Conservation (phyloP, 1,140 invertebrate species). For the Caenorhabditis tropicalis region DNA sequence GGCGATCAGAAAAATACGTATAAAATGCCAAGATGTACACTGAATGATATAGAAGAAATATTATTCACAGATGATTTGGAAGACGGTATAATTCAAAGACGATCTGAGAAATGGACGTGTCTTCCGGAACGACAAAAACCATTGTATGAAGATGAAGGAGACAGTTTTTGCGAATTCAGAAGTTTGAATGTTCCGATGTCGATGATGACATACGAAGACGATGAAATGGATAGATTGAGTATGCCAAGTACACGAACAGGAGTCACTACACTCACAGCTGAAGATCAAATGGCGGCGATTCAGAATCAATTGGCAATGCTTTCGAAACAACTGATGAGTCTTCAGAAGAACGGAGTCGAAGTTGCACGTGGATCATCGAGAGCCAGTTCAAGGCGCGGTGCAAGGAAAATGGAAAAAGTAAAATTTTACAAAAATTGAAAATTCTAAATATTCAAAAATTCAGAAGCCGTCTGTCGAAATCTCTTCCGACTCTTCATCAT, state of each 20-base stretch:
- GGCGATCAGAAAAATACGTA: not conserved
- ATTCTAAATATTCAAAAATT: not conserved
- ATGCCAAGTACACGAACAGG: conserved; percentile 21
- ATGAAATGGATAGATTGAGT: conserved; percentile 28
- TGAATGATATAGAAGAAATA: conserved; percentile 19
- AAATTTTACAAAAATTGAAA: not conserved
- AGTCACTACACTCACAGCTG: not conserved
- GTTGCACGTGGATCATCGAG: not conserved
- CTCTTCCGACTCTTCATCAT: not conserved
- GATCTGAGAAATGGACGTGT: not conserved
- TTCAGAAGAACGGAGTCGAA: conserved; percentile 3
- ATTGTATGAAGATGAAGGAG: not conserved
- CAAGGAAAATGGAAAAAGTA: not conserved
- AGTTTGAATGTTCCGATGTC: conserved; percentile 24
- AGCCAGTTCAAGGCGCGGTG: not conserved
- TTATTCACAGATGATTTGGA: conserved; percentile 27
- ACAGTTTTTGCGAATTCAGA: not conserved
- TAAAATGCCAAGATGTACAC: conserved; percentile 19
- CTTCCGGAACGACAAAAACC: not conserved
- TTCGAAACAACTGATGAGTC: conserved; percentile 20
- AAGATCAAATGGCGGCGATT: conserved; percentile 36
- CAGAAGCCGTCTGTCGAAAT: conserved; percentile 14
- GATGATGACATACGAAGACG: conserved; percentile 4
- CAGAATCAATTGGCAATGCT: conserved; percentile 24
- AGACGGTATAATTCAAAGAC: conserved; percentile 1